Conservation (phyloP, 1,140 invertebrate genomes). For the Metopolophium dirhodum region DNA sequence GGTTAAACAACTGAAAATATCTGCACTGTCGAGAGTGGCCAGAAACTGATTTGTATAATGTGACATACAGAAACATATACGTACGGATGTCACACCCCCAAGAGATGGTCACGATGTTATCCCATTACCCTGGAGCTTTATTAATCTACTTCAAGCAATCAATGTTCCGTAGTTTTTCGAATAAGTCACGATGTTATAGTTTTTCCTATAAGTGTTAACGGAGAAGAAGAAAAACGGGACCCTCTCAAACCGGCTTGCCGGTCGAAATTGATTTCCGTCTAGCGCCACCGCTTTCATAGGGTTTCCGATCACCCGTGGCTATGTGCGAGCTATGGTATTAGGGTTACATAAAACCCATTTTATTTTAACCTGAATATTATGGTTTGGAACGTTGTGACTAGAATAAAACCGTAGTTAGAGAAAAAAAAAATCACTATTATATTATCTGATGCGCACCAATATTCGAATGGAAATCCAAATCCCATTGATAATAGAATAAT, state of each 20-base stretch:
- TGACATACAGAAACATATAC: background rate
- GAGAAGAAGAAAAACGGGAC: background rate
- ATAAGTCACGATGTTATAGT: too few relatives aligned
- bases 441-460: background rate
- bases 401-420: background rate
- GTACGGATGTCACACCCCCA: background rate
- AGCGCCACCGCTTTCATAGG: background rate
- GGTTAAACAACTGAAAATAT: too few relatives aligned
- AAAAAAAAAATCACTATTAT: background rate
- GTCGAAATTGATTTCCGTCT: conserved; percentile 15
- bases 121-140: background rate
- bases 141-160: conserved; percentile 33
- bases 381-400: background rate
- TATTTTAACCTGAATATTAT: background rate
- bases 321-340: background rate
- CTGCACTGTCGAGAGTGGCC: too few relatives aligned
- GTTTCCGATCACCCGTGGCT: background rate
- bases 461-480: background rate
- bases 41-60: too few relatives aligned
- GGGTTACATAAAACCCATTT: background rate
- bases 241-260: background rate
- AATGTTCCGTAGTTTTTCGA: background rate
- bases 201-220: background rate
- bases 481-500: background rate
- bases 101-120: background rate